phyloP scores from a whole-genome alignment of 1,140 invertebrate genomes.

The Drosophila ananassae region DNA sequence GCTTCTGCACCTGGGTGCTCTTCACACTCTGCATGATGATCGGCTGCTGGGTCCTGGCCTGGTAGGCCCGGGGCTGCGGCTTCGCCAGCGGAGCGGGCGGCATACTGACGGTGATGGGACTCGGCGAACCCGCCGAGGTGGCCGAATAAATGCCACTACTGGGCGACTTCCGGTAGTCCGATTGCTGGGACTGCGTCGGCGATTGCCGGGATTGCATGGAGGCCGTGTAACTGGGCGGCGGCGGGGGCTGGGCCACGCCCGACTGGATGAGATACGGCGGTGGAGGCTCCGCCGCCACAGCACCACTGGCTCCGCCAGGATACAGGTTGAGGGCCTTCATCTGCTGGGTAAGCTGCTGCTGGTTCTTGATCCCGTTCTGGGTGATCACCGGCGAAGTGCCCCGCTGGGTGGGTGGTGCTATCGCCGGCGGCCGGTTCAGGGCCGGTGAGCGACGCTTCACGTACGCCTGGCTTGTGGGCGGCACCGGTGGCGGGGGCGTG shows the following conservation, averaged over 20 bases:
- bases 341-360: conserved; percentile 92
- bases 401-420: conserved; percentile 86
- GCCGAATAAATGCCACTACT: conserved; percentile 90
- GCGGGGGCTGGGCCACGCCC: conserved; percentile 86
- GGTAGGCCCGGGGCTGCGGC: conserved; percentile 89
- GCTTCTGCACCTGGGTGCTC: conserved; percentile 97
- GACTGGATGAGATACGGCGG: conserved; percentile 87
- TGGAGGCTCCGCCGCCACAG: conserved; percentile 90
- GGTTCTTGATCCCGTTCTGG: conserved; percentile 87
- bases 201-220: conserved; percentile 94
- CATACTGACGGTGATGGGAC: conserved; percentile 90
- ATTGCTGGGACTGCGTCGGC: conserved; percentile 90
- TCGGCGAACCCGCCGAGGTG: conserved; percentile 90
- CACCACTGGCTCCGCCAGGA: conserved; percentile 86
- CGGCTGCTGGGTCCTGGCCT: conserved; percentile 93
- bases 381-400: conserved; percentile 91
- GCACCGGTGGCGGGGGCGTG: conserved; percentile 89
- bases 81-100: conserved; percentile 85
- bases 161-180: conserved; percentile 91
- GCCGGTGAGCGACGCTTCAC: conserved; percentile 93
- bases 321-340: conserved; percentile 94
- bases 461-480: conserved; percentile 89
- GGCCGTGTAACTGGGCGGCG: conserved; percentile 90
- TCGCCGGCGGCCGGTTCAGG: conserved; percentile 67
- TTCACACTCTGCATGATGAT: conserved; percentile 98